phyloP scores from a whole-genome alignment of 2,797 vertebrate genomes.

The Pagetopsis macropterus region DNA sequence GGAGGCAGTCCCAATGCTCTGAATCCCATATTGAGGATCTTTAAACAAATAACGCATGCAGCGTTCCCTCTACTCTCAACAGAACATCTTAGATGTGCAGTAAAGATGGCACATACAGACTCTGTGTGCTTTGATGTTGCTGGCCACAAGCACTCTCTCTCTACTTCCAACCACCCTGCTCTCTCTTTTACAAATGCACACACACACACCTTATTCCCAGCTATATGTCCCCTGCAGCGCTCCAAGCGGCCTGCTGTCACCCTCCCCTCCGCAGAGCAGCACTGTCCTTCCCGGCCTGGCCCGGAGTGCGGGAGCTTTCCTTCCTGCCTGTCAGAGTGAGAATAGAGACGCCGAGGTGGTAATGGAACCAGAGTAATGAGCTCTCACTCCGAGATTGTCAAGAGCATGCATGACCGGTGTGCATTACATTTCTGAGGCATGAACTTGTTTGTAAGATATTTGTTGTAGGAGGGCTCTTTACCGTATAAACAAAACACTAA shows the following conservation, averaged over 20 bases:
- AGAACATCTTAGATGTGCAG: constrained; percentile 18
- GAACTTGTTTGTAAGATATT: constrained; percentile 18
- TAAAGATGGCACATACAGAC: constrained; percentile 19
- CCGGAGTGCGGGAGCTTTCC: constrained; percentile 57
- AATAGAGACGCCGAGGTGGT: constrained; percentile 53
- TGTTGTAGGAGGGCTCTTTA: constrained; percentile 6
- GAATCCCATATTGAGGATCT: no score
- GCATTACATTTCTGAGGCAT: constrained; percentile 10
- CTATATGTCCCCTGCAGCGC: constrained; percentile 45
- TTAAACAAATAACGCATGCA: not conserved
- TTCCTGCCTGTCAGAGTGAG: constrained; percentile 64
- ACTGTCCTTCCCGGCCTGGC: constrained; percentile 38
- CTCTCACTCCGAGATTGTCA: constrained; percentile 54
- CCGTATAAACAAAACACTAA: constrained; percentile 16
- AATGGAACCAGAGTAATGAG: constrained; percentile 60
- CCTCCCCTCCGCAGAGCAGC: constrained; percentile 28
- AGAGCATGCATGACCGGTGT: constrained; percentile 41
- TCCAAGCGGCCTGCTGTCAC: constrained; percentile 54
- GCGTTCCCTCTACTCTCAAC: not conserved
- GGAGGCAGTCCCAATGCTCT: no score
- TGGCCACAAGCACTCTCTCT: constrained; percentile 17
- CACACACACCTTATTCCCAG: constrained; percentile 48
- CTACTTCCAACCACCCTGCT: constrained; percentile 19
- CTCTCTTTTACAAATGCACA: not conserved
- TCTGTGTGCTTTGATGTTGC: constrained; percentile 2